A percentile compares a stretch with the other conserved stretches of the same genome.
phyloP scores from a whole-genome alignment of 2,888 invertebrate species.

The Xanthostigma xanthostigma region DNA sequence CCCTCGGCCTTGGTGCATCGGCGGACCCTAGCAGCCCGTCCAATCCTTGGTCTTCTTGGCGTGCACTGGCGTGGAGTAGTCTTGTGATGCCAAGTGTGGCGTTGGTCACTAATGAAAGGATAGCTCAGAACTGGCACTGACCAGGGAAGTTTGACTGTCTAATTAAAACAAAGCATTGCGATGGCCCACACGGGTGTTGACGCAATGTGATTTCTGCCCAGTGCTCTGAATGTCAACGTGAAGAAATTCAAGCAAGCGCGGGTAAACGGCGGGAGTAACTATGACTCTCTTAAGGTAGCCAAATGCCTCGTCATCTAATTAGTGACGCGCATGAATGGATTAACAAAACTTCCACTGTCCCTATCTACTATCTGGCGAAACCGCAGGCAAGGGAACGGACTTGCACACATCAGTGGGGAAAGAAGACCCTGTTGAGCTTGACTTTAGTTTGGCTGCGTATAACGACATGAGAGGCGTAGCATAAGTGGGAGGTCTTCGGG shows the following conservation, averaged over 20 bases:
- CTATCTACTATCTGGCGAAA: constrained; percentile 25
- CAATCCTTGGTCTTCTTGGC: constrained; percentile 22
- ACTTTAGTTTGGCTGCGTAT: too few relatives aligned
- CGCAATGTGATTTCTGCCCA: constrained; percentile 56
- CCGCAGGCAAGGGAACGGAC: too few relatives aligned
- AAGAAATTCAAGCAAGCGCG: too few relatives aligned
- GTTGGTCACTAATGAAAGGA: constrained; percentile 36
- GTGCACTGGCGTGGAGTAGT: constrained; percentile 11
- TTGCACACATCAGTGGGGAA: too few relatives aligned
- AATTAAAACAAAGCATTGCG: constrained; percentile 57
- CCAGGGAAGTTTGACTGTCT: constrained; percentile 49
- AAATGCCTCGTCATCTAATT: too few relatives aligned
- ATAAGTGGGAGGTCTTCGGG: too few relatives aligned
- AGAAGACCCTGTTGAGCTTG: too few relatives aligned
- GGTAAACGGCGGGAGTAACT: too few relatives aligned
- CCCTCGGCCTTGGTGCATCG: constrained; percentile 28
- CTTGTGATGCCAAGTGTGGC: too few relatives aligned
- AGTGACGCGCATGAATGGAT: constrained; percentile 36
- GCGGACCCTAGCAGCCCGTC: constrained; percentile 28
- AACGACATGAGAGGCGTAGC: too few relatives aligned
- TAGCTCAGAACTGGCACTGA: constrained; percentile 47
- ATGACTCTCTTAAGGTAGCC: too few relatives aligned
- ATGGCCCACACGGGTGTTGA: constrained; percentile 44
- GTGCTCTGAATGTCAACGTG: constrained; percentile 44
- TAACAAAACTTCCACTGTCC: constrained; percentile 36